Base-by-base conservation (phyloP, 1,140 invertebrate genomes). In the Matsumurasca onukii region DNA sequence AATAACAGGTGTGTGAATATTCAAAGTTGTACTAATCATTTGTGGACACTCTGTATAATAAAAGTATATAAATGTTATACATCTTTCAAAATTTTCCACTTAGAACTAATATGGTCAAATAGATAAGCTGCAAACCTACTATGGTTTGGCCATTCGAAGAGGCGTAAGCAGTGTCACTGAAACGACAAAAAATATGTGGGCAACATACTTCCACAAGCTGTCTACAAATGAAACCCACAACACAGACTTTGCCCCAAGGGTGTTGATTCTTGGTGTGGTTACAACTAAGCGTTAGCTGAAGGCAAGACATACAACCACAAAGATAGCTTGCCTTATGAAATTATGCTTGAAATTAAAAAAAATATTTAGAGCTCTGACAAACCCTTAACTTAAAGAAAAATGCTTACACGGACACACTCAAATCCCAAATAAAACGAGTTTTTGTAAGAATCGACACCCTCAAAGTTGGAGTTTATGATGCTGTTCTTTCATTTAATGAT, bases 101-200 rank as follows among this genome's bases (percentile, higher is more conserved):
- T n/a, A n/a, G n/a, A n/a, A n/a, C n/a, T n/a, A n/a, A n/a, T n/a
- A 48, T 17, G 70, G 70, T 65, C 34, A 68, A 5, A 71, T 71
- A 31, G 67, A 71, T 20, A 66, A 74, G 62, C 61, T 75, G 13
- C 12, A 48, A 2, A 70, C 66, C 24, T 75, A 73, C 69, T 75
- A 74, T 61, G 68, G 69, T 24, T 31, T 69, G 39, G 71, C 73
- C 27, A 74, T 74, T 67, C 51, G 51, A 17, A 45, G 48, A 48
- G 31, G 61, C 59, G 13, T 66, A 25, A 66, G 66, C 55, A 52
- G 61, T 63, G 62, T 69, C 9, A 20, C 63, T n/a, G 24, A 71
- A 27, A 73, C 72, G 70, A 73, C 69, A 57, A 72, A 70, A 55
- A 68, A 65, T 71, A 70, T 75, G 48, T 71, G 70, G 70, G 71